These are phyloP conservation scores for Anhinga rufa DNA, from an alignment of 2,113 vertebrate species.

Conservation along the genomic window DNA sequence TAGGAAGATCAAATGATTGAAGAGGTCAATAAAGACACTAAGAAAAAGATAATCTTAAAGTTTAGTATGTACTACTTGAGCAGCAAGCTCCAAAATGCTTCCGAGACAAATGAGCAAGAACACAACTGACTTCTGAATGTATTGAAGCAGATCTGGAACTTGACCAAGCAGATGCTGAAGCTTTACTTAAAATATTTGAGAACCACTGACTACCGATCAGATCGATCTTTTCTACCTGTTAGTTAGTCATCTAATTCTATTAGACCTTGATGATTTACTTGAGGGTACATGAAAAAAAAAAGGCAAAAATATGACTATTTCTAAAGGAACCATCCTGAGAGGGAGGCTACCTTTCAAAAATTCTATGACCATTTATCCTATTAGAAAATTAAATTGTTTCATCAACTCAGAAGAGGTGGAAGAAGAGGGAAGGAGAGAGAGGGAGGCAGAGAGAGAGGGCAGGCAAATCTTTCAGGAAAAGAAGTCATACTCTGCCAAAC, in stretches of 20 bases:
- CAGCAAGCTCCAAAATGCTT: not conserved
- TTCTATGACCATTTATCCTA: not conserved
- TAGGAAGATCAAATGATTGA: conserved; percentile 23
- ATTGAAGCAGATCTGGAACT: not conserved
- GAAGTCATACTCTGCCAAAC: not conserved
- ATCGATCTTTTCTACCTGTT: not conserved
- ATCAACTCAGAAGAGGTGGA: not conserved
- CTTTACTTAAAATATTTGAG: not conserved
- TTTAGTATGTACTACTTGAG: not conserved
- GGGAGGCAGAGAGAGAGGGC: not conserved
- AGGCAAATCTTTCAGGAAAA: not conserved
- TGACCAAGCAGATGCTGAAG: not conserved
- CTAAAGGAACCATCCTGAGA: not conserved
- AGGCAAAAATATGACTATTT: not conserved
- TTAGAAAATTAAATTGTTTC: not conserved
- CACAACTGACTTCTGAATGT: not conserved
- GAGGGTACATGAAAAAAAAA: not conserved
- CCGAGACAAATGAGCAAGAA: not conserved
- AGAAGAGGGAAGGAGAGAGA: not conserved
- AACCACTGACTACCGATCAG: not conserved
- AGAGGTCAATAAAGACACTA: not conserved
- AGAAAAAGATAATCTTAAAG: not conserved
- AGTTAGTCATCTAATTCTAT: not conserved
- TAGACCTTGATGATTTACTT: not conserved
- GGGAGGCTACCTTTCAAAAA: not conserved